These are phyloP conservation scores for Cantharis nigra DNA, from an alignment of 2,888 invertebrate genomes.

Conservation along the genomic window DNA sequence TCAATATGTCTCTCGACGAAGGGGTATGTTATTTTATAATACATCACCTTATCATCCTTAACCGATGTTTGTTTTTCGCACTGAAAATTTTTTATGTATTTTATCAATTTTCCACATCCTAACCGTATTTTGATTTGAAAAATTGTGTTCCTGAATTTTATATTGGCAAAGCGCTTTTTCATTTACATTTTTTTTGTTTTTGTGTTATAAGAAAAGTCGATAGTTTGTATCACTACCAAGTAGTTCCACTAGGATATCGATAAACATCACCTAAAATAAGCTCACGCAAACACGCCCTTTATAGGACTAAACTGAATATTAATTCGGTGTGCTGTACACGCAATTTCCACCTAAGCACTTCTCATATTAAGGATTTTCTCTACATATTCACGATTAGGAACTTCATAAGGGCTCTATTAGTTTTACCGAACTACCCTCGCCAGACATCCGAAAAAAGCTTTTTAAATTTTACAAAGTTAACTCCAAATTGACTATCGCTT, in stretches of 20 bases:
- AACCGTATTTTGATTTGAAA: background rate
- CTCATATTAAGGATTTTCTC: background rate
- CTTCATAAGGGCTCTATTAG: slow-evolving; percentile 2
- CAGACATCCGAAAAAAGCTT: background rate
- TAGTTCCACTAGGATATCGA: background rate
- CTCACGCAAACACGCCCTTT: slow-evolving; percentile 16
- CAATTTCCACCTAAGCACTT: slow-evolving; percentile 6
- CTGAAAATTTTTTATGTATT: background rate
- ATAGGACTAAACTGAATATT: slow-evolving; percentile 19
- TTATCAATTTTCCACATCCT: background rate
- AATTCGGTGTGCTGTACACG: slow-evolving; percentile 12
- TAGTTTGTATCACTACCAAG: background rate
- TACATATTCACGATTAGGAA: slow-evolving; percentile 2
- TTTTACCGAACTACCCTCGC: background rate
- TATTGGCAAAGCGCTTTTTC: background rate
- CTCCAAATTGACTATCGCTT: background rate
- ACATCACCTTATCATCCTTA: background rate
- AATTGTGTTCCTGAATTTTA: background rate
- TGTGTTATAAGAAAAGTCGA: background rate
- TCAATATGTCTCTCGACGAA: background rate
- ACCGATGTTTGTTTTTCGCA: background rate
- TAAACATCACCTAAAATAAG: slow-evolving; percentile 7
- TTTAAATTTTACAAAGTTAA: background rate
- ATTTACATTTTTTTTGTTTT: background rate
- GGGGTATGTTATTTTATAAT: background rate